phyloP scores from a whole-genome alignment of 2,888 invertebrate species.

The Nipponacmea schrenckii region DNA sequence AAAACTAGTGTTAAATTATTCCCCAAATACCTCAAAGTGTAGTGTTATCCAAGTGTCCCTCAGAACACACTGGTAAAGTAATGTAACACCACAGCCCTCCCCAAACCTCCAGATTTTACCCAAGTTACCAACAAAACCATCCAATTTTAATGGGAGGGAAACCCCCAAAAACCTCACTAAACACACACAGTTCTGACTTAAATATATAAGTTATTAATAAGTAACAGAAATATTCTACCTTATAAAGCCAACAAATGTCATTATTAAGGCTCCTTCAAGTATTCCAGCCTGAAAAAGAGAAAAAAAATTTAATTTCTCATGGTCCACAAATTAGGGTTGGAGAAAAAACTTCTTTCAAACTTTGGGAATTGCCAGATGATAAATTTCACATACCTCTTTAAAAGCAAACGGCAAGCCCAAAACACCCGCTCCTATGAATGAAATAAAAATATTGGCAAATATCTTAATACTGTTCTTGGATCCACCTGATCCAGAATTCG shows the following conservation, averaged over 20 bases:
- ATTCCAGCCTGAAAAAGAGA: conserved; percentile 64
- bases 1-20: too few relatives aligned
- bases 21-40: too few relatives aligned
- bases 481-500: conserved; percentile 37
- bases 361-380: not conserved
- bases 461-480: conserved; percentile 62
- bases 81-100: too few relatives aligned
- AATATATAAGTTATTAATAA: too few relatives aligned
- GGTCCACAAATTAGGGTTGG: not conserved
- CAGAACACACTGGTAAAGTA: too few relatives aligned
- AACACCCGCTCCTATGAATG: conserved; percentile 70
- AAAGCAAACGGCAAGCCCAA: conserved; percentile 69
- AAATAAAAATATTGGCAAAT: conserved; percentile 69
- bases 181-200: too few relatives aligned
- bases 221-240: conserved; percentile 42
- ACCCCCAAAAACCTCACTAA: too few relatives aligned
- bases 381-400: conserved; percentile 62
- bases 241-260: conserved; percentile 62
- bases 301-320: not conserved
- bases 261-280: conserved; percentile 67
- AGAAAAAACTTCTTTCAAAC: not conserved
- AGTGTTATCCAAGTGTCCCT: too few relatives aligned
- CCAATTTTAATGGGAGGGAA: too few relatives aligned
- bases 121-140: too few relatives aligned
- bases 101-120: too few relatives aligned